Conservation (phyloP, 2,113 vertebrate species). For the Machaerirhynchus nigripectus region DNA sequence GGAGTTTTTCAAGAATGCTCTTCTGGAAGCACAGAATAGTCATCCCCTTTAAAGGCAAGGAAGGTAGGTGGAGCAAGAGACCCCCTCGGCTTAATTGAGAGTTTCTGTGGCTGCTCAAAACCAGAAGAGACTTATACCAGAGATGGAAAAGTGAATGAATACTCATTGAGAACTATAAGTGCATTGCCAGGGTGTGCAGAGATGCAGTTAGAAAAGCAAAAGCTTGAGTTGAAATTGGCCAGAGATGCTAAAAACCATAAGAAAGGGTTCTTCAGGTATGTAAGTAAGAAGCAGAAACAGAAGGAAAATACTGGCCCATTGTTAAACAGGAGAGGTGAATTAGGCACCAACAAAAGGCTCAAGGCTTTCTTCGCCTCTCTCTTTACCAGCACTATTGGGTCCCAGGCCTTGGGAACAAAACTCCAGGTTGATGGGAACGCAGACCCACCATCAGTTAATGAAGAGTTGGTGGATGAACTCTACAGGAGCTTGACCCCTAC, state of each 20-base stretch:
- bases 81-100: neutral
- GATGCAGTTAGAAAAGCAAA: neutral
- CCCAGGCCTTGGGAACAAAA: neutral
- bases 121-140: neutral
- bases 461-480: neutral
- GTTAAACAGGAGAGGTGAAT: neutral
- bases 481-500: neutral
- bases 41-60: neutral
- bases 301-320: neutral
- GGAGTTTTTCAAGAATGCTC: neutral
- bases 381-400: neutral
- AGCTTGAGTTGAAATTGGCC: neutral
- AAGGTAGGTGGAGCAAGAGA: neutral
- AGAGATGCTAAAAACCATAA: neutral
- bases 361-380: neutral
- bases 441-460: neutral
- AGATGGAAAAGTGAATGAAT: neutral
- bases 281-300: neutral
- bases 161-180: neutral
- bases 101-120: neutral
- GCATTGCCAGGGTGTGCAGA: neutral
- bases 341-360: neutral
- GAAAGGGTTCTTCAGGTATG: neutral
- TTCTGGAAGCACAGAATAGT: neutral
- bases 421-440: neutral